A percentile compares a stretch with the other conserved stretches of the same genome.
phyloP scores from a whole-genome alignment of 2,888 invertebrate genomes.

The Lacanobia oleracea region DNA sequence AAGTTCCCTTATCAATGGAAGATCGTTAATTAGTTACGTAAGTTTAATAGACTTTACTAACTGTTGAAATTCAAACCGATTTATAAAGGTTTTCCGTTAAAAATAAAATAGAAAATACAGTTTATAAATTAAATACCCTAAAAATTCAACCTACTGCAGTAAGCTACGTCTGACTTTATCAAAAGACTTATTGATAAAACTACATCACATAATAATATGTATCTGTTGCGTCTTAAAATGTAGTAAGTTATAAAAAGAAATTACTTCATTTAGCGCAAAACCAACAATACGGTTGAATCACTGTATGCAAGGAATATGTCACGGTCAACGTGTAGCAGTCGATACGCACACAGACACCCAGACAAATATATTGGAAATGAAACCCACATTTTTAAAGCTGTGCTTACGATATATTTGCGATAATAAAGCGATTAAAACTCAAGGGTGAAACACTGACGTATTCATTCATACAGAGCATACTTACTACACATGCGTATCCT shows the following conservation, averaged over 20 bases:
- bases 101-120: no score
- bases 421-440: neutral
- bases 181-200: neutral
- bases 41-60: neutral
- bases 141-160: no score
- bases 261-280: slow-evolving; percentile 25
- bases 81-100: no score
- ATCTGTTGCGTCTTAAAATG: neutral
- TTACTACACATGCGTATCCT: neutral
- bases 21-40: neutral
- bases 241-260: slow-evolving; percentile 26
- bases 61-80: no score
- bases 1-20: no score
- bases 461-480: neutral
- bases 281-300: slow-evolving; percentile 50
- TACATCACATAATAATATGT: neutral
- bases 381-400: slow-evolving; percentile 35
- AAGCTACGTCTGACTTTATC: no score
- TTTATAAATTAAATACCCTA: neutral
- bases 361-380: slow-evolving; percentile 42
- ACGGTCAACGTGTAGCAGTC: slow-evolving; percentile 53
- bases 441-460: neutral
- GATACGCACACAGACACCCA: slow-evolving; percentile 45
- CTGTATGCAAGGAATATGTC: slow-evolving; percentile 56
- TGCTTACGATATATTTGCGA: neutral